Base-by-base conservation (phyloP, 2,113 vertebrate species). In the Poicephalus gulielmi region DNA sequence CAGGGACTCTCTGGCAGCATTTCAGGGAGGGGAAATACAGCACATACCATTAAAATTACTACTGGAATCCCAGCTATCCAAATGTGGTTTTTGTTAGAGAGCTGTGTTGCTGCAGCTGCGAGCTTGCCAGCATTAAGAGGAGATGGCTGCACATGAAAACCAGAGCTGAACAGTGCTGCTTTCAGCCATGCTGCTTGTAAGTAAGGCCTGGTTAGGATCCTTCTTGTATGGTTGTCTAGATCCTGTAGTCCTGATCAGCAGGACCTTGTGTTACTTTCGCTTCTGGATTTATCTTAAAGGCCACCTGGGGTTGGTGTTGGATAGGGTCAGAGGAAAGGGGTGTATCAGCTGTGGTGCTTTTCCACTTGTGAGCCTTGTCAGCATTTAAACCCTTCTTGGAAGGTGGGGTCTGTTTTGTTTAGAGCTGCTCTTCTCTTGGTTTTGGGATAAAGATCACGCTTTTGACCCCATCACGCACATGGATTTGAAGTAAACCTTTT, bases 41-140 rank as follows among this genome's bases (percentile, higher is more conserved):
- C 62, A 69, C 74, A 63, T 93, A 44, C 76, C 90, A 49, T 88
- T 75, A 57, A 91, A 84, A 90, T 88, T 43, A 89, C 57, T 39
- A 8, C 83, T 86, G 95, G 93, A 87, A 92, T 96, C 39, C 60
- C 73, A 84, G 74, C 88, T 82, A 86, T 96, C 52, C 62, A 49
- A 82, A 62, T 69, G 85, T 83, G 92, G 35, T 55, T 82, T 90
- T 67, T 86, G 30, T 95, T 86, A 87, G 77, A 73, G 83, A 37
- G 47, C 9, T 80, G 60, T 75, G 70, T 55, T 82, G 83, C 76
- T 78, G 50, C 47, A 90, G 50, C 43, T 90, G 17, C 0, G 0
- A 31, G 55, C 64, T 74, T 23, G 43, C 63, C 39, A 13, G 0
- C 41, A 66, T 79, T 76, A 22, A 69, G 11, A 35, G 77, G 52